Evolutionary conservation across 2,113 vertebrate genomes (phyloP), one percentile per base, ranked within the genome.

Genomic region (Gobiocypris rarus): DNA sequence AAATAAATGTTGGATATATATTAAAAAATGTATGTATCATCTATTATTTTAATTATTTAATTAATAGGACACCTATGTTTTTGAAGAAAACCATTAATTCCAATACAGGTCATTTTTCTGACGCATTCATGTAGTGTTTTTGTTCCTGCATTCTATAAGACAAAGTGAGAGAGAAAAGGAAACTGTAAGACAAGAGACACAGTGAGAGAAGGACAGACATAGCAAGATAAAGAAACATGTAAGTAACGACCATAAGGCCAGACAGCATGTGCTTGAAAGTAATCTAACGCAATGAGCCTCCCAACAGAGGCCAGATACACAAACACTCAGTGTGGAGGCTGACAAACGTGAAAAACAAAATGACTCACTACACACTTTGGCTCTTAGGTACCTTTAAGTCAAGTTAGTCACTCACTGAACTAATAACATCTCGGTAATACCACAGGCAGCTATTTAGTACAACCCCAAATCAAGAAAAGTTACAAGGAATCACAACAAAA

Each of bases 241-340:
- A 54, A 83, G 78, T 83, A 84, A 76, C 45, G 71, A 73, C 88
- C 92, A 93, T 90, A 93, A 92, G 91, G 91, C 85, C 9, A 26
- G 38, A 84, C 92, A 92, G 91, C 88, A 83, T 93, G 91, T 81
- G 87, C 89, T 90, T 50, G 74, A 88, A 28, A 52, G 83, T 85
- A 67, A 74, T 22, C 58, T 77, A 85, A 38, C 81, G 83, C 87
- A 82, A 59, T 24, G 54, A 77, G 54, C 54, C 34, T 77, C 34
- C 75, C 75, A 59, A 63, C 26, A 75, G 59, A 74, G 67, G 28
- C 38, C 73, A 69, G 45, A 50, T 11, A 75, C 9, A 83, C 34
- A 75, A 58, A 75, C 34, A 82, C 41, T 73, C 5, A 73, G 4
- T 8, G 26, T 10, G 48, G 48, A 75, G 26, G 45, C 22, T 3